Evolutionary conservation across 2,888 invertebrate species (phyloP), one percentile per base, ranked within the genome.

Genomic region (Prosopocoilus inquinatus): DNA sequence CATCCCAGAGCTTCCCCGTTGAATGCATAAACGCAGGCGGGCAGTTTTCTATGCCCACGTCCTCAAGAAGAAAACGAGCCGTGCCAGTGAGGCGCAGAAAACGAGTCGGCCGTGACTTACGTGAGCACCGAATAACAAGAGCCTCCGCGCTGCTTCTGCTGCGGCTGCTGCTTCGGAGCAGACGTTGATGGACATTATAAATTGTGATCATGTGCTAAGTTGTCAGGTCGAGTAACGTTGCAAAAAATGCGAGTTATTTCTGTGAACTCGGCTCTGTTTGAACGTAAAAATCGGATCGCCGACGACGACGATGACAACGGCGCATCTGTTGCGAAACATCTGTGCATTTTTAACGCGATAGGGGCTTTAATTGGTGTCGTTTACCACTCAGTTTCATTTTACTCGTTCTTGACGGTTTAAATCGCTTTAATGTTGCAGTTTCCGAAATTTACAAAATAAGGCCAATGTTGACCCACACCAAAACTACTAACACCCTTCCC

Each of bases 171-270:
- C 20, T 28, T 28, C 41, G 16, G 41, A 15, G 41, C 12, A 41
- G 55, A 64, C 64, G 63, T 64, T 66, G 68, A 69, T 62, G 63
- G 65, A 62, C 67, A 70, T 70, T 70, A 70, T 69, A 70, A 66
- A 70, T 70, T 70, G 69, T 64, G 67, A 70, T 69, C 69, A 68
- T 69, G 69, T 67, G 65, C 66, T 62, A 65, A 65, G 61, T 67
- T 64, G 65, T 64, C 60, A 60, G 57, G 59, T 58, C 49, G 57
- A 59, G 56, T 56, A 54, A 55, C 52, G 52, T 57, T 41, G 47
- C 56, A 57, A 55, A 62, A 60, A 62, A 56, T 49, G 46, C 8
- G 34, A 36, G 55, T 47, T 45, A 58, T 58, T 62, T 61, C 58
- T 57, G 52, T 58, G 56, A 56, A 58, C 45, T 56, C 56, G 55